These are phyloP conservation scores for Pachliopta kotzebuea DNA, from an alignment of 2,888 invertebrate species.

Conservation along the genomic window DNA sequence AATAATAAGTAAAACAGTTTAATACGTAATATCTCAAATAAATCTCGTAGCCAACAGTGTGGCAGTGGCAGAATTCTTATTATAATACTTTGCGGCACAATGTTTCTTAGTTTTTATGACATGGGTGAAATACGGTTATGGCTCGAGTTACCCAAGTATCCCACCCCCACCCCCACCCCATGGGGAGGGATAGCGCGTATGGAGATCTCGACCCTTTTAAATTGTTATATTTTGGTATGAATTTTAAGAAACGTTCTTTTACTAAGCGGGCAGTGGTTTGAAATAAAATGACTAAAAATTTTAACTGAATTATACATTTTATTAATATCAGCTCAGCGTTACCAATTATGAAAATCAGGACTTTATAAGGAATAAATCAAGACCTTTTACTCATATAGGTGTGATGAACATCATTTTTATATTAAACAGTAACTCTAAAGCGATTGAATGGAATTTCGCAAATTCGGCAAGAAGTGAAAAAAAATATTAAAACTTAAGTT, in stretches of 20 bases:
- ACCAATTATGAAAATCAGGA: no score
- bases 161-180: no score
- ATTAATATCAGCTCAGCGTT: no score
- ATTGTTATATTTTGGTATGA: conserved; percentile 42
- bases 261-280: not conserved
- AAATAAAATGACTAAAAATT: no score
- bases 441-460: no score
- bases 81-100: conserved; percentile 59
- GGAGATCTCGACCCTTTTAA: conserved; percentile 65
- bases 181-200: conserved; percentile 47
- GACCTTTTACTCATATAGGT: no score
- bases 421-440: no score
- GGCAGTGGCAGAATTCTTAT: conserved; percentile 40
- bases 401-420: no score
- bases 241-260: conserved; percentile 1
- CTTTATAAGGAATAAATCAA: no score
- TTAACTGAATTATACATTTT: no score
- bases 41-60: conserved; percentile 28
- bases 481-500: no score
- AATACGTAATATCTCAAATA: conserved; percentile 28
- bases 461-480: no score
- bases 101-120: conserved; percentile 73
- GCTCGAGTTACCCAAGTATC: conserved; percentile 52
- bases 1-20: conserved; percentile 22
- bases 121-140: conserved; percentile 67